phyloP scores from a whole-genome alignment of 2,113 vertebrate species.

The Copsychus sechellarum region DNA sequence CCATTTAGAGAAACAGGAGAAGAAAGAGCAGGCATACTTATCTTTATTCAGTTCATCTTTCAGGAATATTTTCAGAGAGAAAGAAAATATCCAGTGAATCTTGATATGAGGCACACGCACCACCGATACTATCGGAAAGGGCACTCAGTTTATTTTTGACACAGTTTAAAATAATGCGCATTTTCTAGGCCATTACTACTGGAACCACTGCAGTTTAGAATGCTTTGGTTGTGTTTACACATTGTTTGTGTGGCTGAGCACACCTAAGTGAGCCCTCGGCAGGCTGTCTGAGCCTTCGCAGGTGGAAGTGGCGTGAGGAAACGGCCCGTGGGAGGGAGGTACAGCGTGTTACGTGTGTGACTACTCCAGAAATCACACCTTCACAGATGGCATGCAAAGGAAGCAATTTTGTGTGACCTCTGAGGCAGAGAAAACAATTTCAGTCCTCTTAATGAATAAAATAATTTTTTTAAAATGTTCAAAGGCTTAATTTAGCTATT shows the following conservation, averaged over 20 bases:
- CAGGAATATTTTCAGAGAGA: background rate
- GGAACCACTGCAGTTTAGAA: background rate
- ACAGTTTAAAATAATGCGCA: background rate
- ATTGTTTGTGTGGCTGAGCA: background rate
- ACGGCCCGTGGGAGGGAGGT: background rate
- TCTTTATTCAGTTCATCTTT: background rate
- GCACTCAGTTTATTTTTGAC: background rate
- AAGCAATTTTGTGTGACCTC: background rate
- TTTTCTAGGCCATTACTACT: background rate
- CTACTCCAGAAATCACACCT: background rate
- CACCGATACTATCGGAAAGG: background rate
- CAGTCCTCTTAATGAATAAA: background rate
- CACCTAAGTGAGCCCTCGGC: background rate
- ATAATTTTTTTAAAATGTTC: background rate
- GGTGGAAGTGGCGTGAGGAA: fast-evolving
- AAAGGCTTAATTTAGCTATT: background rate
- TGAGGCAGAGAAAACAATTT: background rate
- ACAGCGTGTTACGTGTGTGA: background rate
- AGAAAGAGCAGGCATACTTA: background rate
- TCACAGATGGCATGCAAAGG: background rate
- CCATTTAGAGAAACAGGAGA: background rate
- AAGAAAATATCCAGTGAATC: background rate
- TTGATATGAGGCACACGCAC: background rate
- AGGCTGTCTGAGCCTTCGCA: background rate
- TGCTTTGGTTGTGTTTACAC: background rate